A percentile compares a stretch with the other conserved stretches of the same genome.
phyloP scores from a whole-genome alignment of 1,140 invertebrate genomes.

The Cyphomyrmex costatus region DNA sequence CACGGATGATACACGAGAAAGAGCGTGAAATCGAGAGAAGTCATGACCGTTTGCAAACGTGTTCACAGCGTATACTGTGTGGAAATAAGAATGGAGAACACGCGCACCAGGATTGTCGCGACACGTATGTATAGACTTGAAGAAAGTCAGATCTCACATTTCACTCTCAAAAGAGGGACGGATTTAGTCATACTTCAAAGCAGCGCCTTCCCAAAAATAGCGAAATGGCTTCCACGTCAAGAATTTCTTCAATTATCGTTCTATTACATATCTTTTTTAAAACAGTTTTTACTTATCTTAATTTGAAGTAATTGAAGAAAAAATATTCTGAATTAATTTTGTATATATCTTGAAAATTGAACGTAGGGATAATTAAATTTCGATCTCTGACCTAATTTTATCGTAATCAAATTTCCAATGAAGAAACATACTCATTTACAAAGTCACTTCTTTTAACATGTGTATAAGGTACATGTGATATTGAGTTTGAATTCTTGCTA shows the following conservation, averaged over 20 bases:
- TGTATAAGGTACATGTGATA: not conserved
- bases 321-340: not conserved
- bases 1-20: slow-evolving; percentile 10
- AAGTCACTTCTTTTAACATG: not conserved
- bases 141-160: not conserved
- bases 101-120: not conserved
- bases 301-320: not conserved
- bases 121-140: not conserved
- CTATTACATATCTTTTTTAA: not conserved
- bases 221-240: not conserved
- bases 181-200: slow-evolving; percentile 13
- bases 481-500: not conserved
- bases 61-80: not conserved
- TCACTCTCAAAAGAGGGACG: not conserved
- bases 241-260: not conserved
- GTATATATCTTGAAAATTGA: not conserved
- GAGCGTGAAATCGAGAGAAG: not conserved
- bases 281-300: not conserved
- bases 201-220: not conserved
- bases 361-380: not conserved
- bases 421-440: not conserved
- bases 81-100: not conserved
- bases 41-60: not conserved
- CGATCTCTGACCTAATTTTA: not conserved
- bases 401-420: not conserved